phyloP scores from a whole-genome alignment of 2,797 vertebrate genomes.

The Manis crassicaudata region DNA sequence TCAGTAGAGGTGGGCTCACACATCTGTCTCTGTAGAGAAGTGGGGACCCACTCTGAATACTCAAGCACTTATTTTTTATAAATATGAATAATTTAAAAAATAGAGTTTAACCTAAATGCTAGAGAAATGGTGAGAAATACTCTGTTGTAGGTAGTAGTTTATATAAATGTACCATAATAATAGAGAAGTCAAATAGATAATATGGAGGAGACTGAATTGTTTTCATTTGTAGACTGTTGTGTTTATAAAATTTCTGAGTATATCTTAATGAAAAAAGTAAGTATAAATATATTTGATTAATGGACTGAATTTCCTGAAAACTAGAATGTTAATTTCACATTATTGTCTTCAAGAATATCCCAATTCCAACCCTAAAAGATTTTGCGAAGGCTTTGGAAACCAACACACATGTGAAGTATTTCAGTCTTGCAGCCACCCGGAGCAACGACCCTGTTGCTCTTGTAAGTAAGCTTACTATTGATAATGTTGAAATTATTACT shows the following conservation, averaged over 20 bases:
- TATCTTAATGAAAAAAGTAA: not conserved
- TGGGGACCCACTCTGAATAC: not conserved
- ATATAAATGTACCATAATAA: not conserved
- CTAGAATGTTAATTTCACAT: slow-evolving; percentile 29
- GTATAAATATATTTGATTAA: not conserved
- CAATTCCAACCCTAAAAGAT: slow-evolving; percentile 97
- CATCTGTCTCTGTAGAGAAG: not conserved
- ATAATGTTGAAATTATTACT: not conserved
- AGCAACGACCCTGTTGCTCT: slow-evolving; percentile 97
- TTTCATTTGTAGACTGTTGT: not conserved
- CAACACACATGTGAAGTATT: slow-evolving; percentile 93
- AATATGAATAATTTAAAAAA: not conserved
- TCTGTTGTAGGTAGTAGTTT: not conserved
- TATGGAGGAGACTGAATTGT: not conserved
- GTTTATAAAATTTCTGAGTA: not conserved
- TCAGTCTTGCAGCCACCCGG: slow-evolving; percentile 96
- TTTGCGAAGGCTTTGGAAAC: slow-evolving; percentile 96
- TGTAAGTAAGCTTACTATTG: slow-evolving; percentile 86
- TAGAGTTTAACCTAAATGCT: not conserved
- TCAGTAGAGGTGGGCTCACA: not conserved
- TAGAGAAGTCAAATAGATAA: not conserved
- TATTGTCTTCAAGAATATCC: slow-evolving; percentile 93
- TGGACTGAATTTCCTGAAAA: not conserved
- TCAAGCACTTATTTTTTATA: not conserved
- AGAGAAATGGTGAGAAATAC: not conserved